Evolutionary conservation across 2,113 vertebrate species (phyloP).

Genomic region (Tragulus kanchil): DNA sequence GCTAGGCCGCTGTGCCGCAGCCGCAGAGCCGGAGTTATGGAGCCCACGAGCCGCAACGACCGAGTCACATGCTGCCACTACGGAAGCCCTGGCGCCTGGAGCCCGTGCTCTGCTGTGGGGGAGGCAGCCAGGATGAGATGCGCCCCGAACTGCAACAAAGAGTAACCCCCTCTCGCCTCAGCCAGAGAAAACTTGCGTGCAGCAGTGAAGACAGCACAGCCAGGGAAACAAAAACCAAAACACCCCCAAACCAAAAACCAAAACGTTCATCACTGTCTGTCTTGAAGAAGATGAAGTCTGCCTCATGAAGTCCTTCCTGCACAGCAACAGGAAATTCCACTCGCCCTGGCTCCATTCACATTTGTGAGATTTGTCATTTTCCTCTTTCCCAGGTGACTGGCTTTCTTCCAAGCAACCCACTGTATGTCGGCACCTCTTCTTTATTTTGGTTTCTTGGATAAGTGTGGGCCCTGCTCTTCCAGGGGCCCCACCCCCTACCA

Average conservation of each 20-base stretch:
- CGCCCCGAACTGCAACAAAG: not conserved
- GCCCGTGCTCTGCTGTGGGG: not conserved
- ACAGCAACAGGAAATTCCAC: constrained; percentile 24
- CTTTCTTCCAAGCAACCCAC: not conserved
- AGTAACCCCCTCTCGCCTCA: not conserved
- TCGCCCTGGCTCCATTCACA: not conserved
- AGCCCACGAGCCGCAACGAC: not conserved
- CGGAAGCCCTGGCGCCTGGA: not conserved
- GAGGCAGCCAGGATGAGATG: not conserved
- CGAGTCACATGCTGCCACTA: not conserved
- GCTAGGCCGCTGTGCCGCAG: not conserved
- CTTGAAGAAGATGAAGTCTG: not conserved
- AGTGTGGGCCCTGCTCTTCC: not conserved
- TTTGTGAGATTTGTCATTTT: constrained; percentile 31
- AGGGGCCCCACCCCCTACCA: not conserved
- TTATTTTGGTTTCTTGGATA: not conserved
- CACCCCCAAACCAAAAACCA: not conserved
- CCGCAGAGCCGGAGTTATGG: not conserved
- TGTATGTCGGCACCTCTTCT: not conserved
- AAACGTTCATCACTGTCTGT: not conserved
- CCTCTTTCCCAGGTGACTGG: not conserved
- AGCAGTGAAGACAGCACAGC: not conserved
- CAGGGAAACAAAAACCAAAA: not conserved
- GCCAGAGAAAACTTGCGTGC: not conserved
- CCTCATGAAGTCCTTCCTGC: constrained; percentile 8